Evolutionary conservation across 1,140 invertebrate species (phyloP).

Genomic region (Spodoptera litura): DNA sequence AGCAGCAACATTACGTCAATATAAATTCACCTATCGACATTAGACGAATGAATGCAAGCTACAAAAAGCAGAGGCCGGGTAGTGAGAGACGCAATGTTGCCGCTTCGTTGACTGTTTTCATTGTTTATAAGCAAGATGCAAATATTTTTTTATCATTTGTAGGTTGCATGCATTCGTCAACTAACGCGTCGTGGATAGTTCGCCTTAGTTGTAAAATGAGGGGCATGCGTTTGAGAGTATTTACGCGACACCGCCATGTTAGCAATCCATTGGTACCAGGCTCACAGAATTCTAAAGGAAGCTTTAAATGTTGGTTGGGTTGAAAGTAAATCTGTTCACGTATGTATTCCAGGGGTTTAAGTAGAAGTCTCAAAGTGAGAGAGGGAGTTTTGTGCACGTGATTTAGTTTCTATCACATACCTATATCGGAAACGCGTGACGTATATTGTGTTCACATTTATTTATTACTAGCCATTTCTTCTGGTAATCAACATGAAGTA

Average conservation of each 20-base stretch:
- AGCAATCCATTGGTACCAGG: conserved; percentile 18
- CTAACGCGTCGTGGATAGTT: neutral
- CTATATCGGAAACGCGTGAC: neutral
- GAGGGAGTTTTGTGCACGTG: neutral
- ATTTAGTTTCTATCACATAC: neutral
- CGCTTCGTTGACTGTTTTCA: too few species aligned
- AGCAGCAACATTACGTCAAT: too few species aligned
- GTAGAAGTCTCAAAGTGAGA: conserved; percentile 3
- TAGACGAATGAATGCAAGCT: too few species aligned
- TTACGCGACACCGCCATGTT: neutral
- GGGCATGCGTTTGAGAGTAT: neutral
- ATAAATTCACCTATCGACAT: too few species aligned
- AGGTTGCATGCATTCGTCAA: too few species aligned
- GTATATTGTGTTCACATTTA: neutral
- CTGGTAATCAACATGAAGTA: too few species aligned
- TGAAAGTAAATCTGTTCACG: conserved; percentile 26
- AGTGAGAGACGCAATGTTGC: too few species aligned
- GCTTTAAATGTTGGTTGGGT: conserved; percentile 30
- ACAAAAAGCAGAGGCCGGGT: too few species aligned
- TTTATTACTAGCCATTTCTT: too few species aligned
- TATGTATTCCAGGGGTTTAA: conserved; percentile 21
- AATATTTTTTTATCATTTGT: too few species aligned
- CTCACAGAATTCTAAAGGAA: conserved; percentile 33
- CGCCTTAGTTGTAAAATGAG: neutral
- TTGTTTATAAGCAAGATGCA: too few species aligned